Conservation (phyloP, 2,113 vertebrate species). For the Paradisaea rubra region DNA sequence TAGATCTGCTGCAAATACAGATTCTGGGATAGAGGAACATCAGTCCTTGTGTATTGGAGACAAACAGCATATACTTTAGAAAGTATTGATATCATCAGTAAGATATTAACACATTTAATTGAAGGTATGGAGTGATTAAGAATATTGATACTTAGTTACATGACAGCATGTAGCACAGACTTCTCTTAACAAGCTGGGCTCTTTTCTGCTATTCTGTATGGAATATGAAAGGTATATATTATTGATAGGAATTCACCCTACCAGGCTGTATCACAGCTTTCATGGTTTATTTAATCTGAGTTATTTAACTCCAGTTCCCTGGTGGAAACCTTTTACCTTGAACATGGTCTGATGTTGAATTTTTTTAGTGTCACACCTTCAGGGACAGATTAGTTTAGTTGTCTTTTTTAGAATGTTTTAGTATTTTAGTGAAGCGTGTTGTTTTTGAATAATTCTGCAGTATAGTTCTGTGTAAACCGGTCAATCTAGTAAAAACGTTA, state of each 20-base stretch:
- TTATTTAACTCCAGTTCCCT: neutral
- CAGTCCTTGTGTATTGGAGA: fast-evolving
- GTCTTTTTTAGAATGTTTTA: neutral
- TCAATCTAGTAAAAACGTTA: neutral
- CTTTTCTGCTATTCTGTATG: neutral
- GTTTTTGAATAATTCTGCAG: neutral
- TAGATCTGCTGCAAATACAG: neutral
- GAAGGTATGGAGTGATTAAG: neutral
- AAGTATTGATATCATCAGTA: neutral
- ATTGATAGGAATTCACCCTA: neutral
- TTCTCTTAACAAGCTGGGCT: neutral
- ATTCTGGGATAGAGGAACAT: neutral
- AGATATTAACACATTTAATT: neutral
- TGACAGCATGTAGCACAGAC: neutral
- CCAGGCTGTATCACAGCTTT: neutral
- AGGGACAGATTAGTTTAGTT: neutral
- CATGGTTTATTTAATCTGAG: neutral
- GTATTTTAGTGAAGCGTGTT: neutral
- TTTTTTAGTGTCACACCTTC: neutral
- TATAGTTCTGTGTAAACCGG: neutral
- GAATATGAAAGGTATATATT: neutral
- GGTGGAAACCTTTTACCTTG: neutral
- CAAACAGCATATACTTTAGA: neutral
- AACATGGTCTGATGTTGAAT: neutral
- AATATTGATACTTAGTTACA: neutral